Base-by-base conservation (phyloP, 37 sponge, comb jelly and placozoan genomes). In the Cliona cf. orientalis region DNA sequence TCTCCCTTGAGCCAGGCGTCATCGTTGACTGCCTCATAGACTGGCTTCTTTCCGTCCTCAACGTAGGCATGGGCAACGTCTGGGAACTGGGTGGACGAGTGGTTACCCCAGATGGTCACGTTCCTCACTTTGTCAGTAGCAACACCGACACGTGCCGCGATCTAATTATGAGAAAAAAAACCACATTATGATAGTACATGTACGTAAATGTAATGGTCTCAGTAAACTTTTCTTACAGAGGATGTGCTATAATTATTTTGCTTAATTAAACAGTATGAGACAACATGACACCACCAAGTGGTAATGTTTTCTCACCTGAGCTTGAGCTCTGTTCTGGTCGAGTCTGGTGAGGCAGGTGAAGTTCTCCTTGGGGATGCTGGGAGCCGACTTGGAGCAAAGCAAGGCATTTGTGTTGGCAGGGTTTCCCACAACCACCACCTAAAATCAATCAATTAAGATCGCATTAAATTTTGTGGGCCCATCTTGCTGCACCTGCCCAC, bases 91-190 rank as follows among this genome's bases (percentile, higher is more conserved):
- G 99, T 99, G 66, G 91, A 90, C 42, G 99, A 99, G 83, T 99
- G 99, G 87, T 99, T 99, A 34, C 99, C 99, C 99, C 99, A 99
- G 58, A 99, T 99, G 72, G 91, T 94, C 56, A 96, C 90, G 68
- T 99, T 96, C 60, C 53, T 82, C 81, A 99, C 97, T 0, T 71
- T 80, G 21, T 83, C 71, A 0, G 80, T 56, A 2, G 57, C 69
- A 21, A 94, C 92, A 21, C 87, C 89, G 7, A 85, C 53, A 22
- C 91, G 83, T 0, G 66, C 58, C 21, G 99, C 95, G 66, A 96
- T 73, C 93, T 96, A 65, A 31, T 19, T 19, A 55, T 26, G 17
- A 25, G 22, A 43, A 32, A 22, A 45, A 62, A 7, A 32, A 25
- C 72, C 45, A 40, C 14, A 45, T 29, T 26, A 62, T 14, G 36